Conservation (phyloP, 2,888 invertebrate species). For the Noctua janthina region DNA sequence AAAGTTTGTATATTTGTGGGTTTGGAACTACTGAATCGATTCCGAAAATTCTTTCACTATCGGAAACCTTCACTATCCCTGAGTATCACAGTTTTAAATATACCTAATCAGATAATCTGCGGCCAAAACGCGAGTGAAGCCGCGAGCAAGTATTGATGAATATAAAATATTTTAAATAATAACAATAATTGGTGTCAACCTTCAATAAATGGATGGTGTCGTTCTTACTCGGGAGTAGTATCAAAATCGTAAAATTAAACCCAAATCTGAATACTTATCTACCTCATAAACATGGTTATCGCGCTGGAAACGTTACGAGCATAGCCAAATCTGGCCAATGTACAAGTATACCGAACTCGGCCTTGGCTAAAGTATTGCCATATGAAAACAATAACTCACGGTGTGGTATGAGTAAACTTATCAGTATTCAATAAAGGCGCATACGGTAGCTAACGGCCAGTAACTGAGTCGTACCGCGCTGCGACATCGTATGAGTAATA, state of each 20-base stretch:
- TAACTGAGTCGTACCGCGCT: slow-evolving; percentile 74
- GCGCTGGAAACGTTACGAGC: slow-evolving; percentile 38
- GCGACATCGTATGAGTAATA: slow-evolving; percentile 82
- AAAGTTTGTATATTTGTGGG: background rate
- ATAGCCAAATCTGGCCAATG: slow-evolving; percentile 56
- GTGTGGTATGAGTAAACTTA: slow-evolving; percentile 78
- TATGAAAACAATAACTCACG: slow-evolving; percentile 73
- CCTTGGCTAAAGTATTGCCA: slow-evolving; percentile 69
- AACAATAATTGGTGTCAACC: background rate
- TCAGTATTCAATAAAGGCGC: slow-evolving; percentile 82
- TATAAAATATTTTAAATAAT: background rate
- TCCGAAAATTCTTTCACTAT: background rate
- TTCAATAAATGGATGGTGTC: background rate
- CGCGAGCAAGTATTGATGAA: background rate
- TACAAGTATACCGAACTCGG: slow-evolving; percentile 53
- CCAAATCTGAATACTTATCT: slow-evolving; percentile 36
- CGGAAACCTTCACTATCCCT: background rate
- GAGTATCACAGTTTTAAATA: background rate
- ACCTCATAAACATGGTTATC: slow-evolving; percentile 45
- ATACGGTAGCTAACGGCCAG: slow-evolving; percentile 74
- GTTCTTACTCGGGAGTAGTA: slow-evolving; percentile 4
- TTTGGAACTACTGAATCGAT: background rate
- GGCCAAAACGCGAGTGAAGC: background rate
- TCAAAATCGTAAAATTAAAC: slow-evolving; percentile 20
- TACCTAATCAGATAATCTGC: background rate